Evolutionary conservation across 2,113 vertebrate genomes (phyloP).

Genomic region (Centrocercus urophasianus): DNA sequence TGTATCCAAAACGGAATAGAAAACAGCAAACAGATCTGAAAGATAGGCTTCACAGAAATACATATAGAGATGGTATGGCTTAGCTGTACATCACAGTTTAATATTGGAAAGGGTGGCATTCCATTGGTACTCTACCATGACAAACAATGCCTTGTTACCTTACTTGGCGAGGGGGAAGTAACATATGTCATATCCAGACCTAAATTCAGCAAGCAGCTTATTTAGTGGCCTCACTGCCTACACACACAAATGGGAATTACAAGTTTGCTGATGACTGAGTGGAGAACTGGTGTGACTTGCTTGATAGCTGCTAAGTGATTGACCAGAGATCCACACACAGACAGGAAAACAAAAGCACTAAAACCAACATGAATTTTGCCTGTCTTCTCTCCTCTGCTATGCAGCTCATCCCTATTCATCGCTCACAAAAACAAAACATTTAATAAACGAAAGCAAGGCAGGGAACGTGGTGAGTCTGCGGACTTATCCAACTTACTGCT

Average conservation of each 20-base stretch:
- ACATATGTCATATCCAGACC: background rate
- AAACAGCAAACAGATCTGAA: background rate
- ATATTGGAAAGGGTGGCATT: background rate
- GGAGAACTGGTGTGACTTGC: background rate
- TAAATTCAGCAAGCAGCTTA: background rate
- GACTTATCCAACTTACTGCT: background rate
- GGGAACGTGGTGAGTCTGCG: background rate
- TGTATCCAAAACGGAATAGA: background rate
- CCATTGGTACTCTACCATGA: background rate
- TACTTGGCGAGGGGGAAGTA: background rate
- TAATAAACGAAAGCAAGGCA: background rate
- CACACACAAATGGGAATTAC: background rate
- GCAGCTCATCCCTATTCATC: background rate
- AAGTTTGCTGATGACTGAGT: background rate
- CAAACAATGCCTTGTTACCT: background rate
- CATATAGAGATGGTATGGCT: background rate
- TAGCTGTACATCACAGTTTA: background rate
- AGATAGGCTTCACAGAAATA: background rate
- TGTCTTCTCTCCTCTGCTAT: background rate
- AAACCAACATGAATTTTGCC: background rate
- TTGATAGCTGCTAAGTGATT: background rate
- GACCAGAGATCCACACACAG: background rate
- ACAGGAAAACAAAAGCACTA: background rate
- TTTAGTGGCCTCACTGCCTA: background rate
- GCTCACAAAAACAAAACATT: background rate